These are phyloP conservation scores for Pseudochaenichthys georgianus DNA, from an alignment of 2,797 vertebrate species.

Conservation along the genomic window DNA sequence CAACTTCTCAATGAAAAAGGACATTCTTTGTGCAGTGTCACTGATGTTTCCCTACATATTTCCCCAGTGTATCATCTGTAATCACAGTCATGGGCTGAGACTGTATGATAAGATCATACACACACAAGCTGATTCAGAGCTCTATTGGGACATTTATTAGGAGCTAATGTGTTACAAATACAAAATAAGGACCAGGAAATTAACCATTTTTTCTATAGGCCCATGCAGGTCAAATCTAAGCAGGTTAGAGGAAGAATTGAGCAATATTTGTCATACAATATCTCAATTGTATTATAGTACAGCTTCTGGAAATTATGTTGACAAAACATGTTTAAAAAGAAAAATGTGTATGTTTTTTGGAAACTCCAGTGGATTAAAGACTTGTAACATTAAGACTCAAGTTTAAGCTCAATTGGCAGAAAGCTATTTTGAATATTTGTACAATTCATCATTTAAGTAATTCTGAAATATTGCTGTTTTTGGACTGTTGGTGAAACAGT, in stretches of 20 bases:
- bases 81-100: constrained; percentile 10
- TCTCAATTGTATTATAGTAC: not conserved
- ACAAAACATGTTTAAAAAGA: not conserved
- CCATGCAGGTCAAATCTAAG: not conserved
- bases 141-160: not conserved
- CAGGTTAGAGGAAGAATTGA: not conserved
- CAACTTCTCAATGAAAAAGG: not conserved
- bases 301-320: not conserved
- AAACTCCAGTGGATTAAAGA: not conserved
- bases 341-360: not conserved
- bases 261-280: not conserved
- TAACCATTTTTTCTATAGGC: too few species aligned
- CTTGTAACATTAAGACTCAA: not conserved
- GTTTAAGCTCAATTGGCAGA: too few species aligned
- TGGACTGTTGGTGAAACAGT: not conserved
- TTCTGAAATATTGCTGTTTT: not conserved
- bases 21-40: constrained; percentile 4
- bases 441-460: too few species aligned
- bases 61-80: constrained; percentile 4
- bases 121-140: constrained; percentile 6
- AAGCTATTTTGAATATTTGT: too few species aligned
- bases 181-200: not conserved
- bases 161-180: not conserved
- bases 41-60: constrained; percentile 15
- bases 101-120: constrained; percentile 12